Evolutionary conservation across 64 coral and sea anemone species (phyloP), one percentile per base, ranked within the genome.

Genomic region (Pocillopora damicornis): DNA sequence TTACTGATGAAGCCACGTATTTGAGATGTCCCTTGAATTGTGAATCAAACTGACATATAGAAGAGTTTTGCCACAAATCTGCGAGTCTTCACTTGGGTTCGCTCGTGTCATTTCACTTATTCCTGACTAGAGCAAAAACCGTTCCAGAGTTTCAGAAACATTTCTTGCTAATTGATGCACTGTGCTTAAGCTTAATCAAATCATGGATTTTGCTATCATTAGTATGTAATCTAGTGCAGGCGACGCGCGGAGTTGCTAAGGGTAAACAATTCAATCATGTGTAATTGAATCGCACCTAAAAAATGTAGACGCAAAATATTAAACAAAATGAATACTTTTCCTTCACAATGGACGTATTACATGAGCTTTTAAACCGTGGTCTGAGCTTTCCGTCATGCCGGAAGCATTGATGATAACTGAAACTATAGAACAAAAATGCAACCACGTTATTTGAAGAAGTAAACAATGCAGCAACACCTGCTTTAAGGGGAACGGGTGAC

Each of bases 401-500:
- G 63, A 73, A 72, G 35, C 42, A 7, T 11, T 15, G 36, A 72
- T 58, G 64, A 65, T 58, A 85, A 85, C 64, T 73, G 18, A 72
- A 57, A 85, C 72, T 72, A 37, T 11, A 58, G 57, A 2, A 72
- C 11, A 85, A 85, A 72, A 79, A 67, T 45, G 22, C 37, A 66
- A 85, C 81, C 81, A 85, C 81, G 81, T 85, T 85, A 72, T 85
- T 57, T 37, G 51, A 72, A 71, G 20, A 9, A 12, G 18, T 18
- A 73, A 85, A 85, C 81, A 85, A 85, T 73, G 15, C 38, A 4
- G 4, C 10, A 15, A 42, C 81, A 85, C 81, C 81, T 85, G 81
- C 68, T 57, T 38, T 14, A 72, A 85, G 72, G 42, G 13, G 63
- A 81, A 51, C 13, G 10, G 45, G 30, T 36, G 35, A 58, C 37